Evolutionary conservation across 2,113 vertebrate genomes (phyloP).

Genomic region (Cavia aperea): DNA sequence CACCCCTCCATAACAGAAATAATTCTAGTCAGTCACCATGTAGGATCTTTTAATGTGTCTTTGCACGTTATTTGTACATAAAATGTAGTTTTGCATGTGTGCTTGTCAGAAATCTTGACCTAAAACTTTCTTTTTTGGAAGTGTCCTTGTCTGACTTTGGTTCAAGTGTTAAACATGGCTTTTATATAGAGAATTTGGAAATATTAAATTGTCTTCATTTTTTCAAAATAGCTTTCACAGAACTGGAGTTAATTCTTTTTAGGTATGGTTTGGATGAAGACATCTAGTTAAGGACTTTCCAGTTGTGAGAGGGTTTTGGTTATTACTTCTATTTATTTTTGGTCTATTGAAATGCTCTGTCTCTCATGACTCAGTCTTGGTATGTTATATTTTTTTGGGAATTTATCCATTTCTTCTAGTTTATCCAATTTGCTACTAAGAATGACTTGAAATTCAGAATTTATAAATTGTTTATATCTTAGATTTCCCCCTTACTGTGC

Average conservation of each 20-base stretch:
- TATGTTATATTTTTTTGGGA: neutral
- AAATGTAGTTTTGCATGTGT: neutral
- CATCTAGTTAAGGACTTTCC: neutral
- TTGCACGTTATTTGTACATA: neutral
- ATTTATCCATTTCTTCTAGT: neutral
- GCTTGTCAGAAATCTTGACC: neutral
- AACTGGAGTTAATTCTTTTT: neutral
- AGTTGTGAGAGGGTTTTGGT: neutral
- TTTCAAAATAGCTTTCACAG: neutral
- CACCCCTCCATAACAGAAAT: neutral
- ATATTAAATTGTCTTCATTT: neutral
- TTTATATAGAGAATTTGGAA: neutral
- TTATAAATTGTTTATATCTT: neutral
- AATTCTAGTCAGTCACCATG: neutral
- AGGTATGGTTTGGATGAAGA: neutral
- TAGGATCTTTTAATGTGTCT: neutral
- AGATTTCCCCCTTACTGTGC: neutral
- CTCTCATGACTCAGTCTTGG: neutral
- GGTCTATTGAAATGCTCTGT: neutral
- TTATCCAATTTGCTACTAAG: neutral
- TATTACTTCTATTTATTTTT: neutral
- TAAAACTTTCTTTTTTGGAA: neutral
- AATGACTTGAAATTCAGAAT: neutral
- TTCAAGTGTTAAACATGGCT: neutral
- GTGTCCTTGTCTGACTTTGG: neutral